These are phyloP conservation scores for Ariopsis seemanni DNA, from an alignment of 2,113 vertebrate genomes.

Conservation along the genomic window DNA sequence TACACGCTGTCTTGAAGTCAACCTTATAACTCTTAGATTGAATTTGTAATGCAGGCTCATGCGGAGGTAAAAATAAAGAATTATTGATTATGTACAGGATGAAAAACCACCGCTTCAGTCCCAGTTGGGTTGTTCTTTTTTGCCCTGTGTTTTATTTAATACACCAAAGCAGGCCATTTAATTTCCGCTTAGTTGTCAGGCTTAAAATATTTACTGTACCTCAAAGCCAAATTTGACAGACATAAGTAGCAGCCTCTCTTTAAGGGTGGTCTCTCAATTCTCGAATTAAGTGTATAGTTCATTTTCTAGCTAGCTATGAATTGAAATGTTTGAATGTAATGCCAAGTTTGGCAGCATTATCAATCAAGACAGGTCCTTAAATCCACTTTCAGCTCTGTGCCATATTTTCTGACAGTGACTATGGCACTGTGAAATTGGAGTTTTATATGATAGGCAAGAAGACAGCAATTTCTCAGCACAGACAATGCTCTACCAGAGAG, in stretches of 20 bases:
- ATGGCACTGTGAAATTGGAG: too few relatives aligned
- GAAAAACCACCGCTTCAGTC: background rate
- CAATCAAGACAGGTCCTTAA: background rate
- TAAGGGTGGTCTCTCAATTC: background rate
- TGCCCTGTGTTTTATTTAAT: background rate
- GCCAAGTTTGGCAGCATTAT: background rate
- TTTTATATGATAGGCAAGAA: background rate
- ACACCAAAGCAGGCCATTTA: background rate
- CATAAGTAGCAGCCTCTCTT: background rate
- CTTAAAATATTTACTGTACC: background rate
- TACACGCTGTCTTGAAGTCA: slow-evolving; percentile 44
- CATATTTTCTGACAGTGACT: background rate
- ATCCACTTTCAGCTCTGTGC: background rate
- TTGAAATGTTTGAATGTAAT: background rate
- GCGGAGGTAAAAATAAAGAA: background rate
- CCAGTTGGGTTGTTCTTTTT: background rate
- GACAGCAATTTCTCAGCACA: slow-evolving; percentile 2
- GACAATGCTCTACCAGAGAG: background rate
- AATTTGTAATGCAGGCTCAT: background rate
- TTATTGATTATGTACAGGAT: background rate
- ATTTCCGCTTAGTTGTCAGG: background rate
- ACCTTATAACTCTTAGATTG: background rate
- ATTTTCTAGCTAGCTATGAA: background rate
- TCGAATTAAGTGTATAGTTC: background rate
- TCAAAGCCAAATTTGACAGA: background rate